Conservation (phyloP, 2,797 vertebrate species). For the Liparis tanakae region DNA sequence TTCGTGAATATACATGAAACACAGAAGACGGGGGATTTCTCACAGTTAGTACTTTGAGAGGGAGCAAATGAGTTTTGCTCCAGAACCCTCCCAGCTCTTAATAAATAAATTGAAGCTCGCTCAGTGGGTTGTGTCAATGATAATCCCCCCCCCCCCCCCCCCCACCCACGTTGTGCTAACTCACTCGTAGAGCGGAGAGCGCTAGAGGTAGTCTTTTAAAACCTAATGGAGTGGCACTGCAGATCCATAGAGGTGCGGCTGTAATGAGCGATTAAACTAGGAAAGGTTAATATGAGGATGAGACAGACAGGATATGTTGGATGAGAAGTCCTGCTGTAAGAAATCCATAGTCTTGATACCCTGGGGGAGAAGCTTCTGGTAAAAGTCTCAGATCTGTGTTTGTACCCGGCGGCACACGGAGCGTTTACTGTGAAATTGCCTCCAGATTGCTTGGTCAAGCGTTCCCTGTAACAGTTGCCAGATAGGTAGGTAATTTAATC, state of each 20-base stretch:
- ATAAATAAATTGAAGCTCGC: slow-evolving; percentile 2
- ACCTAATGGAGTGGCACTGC: slow-evolving; percentile 38
- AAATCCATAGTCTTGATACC: slow-evolving; percentile 4
- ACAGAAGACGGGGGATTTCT: not conserved
- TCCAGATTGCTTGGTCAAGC: slow-evolving; percentile 35
- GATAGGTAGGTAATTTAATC: slow-evolving; percentile 43
- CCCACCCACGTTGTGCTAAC: slow-evolving; percentile 9
- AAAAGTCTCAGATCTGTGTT: slow-evolving; percentile 34
- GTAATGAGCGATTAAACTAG: slow-evolving; percentile 11
- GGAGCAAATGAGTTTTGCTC: slow-evolving; percentile 2
- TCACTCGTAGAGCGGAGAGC: not conserved
- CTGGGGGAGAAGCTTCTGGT: slow-evolving; percentile 18
- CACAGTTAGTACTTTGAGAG: not conserved
- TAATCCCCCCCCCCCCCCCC: not conserved
- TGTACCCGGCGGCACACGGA: slow-evolving; percentile 13
- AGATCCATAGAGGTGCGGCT: slow-evolving; percentile 3
- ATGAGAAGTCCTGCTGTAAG: slow-evolving; percentile 1
- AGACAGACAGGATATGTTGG: not conserved
- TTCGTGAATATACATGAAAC: not conserved
- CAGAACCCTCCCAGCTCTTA: not conserved
- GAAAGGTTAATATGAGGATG: slow-evolving; percentile 27
- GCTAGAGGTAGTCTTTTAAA: slow-evolving; percentile 14
- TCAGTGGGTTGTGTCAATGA: slow-evolving; percentile 12
- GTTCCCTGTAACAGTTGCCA: slow-evolving; percentile 27
- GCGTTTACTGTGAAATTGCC: slow-evolving; percentile 69